Conservation (phyloP, 2,113 vertebrate species). For the Brachyhypopomus occidentalis region DNA sequence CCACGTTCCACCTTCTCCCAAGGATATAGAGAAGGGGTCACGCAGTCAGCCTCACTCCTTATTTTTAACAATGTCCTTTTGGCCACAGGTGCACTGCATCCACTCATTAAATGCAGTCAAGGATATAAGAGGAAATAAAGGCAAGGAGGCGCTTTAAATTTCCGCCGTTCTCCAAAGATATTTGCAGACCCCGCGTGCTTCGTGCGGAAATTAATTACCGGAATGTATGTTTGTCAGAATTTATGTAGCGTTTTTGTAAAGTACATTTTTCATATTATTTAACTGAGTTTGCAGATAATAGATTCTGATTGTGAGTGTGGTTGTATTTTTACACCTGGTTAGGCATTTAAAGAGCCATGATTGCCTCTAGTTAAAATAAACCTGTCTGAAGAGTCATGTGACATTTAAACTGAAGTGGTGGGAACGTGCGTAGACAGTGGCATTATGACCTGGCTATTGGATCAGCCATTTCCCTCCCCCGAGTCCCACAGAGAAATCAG, state of each 20-base stretch:
- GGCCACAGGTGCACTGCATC: background rate
- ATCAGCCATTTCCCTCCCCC: slow-evolving; percentile 1
- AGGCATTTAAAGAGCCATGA: background rate
- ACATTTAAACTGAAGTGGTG: slow-evolving; percentile 20
- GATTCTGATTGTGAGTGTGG: background rate
- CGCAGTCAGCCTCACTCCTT: background rate
- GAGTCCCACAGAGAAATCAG: slow-evolving; percentile 5
- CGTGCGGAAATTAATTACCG: background rate
- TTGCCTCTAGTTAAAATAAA: slow-evolving; percentile 3
- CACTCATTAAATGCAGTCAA: slow-evolving; percentile 10
- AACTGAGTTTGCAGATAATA: no score
- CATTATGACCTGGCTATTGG: slow-evolving; percentile 5
- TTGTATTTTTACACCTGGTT: slow-evolving; percentile 12
- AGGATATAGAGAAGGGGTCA: background rate
- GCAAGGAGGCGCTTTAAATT: background rate
- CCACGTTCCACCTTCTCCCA: background rate
- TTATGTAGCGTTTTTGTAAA: background rate
- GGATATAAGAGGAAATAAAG: background rate
- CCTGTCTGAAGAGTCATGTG: background rate
- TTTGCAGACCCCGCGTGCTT: background rate
- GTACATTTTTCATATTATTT: no score
- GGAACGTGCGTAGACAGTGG: background rate
- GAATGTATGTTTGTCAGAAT: background rate
- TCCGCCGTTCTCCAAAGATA: background rate
- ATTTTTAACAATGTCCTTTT: background rate